Evolutionary conservation across 2,888 invertebrate species (phyloP).

Genomic region (Stenodema calcarata): DNA sequence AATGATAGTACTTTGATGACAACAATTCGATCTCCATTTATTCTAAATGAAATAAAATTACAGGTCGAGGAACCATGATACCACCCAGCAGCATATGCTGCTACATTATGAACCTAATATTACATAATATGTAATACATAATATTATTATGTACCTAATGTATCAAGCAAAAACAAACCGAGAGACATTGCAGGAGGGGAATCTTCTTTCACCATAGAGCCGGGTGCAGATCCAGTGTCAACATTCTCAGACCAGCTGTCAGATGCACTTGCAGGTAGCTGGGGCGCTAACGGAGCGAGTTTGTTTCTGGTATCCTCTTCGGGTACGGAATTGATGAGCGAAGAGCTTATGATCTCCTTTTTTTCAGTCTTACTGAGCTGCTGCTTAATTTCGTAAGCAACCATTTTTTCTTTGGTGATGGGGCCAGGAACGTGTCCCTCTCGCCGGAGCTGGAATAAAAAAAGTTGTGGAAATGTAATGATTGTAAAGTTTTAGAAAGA

Average conservation of each 20-base stretch:
- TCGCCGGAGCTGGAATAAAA: slow-evolving; percentile 31
- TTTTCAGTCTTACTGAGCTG: slow-evolving; percentile 29
- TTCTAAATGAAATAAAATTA: too few relatives aligned
- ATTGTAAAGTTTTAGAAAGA: too few relatives aligned
- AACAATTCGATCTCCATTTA: too few relatives aligned
- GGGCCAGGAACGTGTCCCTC: slow-evolving; percentile 67
- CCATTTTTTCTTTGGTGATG: slow-evolving; percentile 68
- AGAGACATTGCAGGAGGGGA: not conserved
- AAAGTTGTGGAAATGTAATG: too few relatives aligned
- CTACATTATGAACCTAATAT: too few relatives aligned
- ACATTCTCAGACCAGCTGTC: slow-evolving; percentile 3
- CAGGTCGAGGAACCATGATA: too few relatives aligned
- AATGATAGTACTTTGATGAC: too few relatives aligned
- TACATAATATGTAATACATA: too few relatives aligned
- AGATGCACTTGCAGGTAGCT: not conserved
- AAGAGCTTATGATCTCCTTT: slow-evolving; percentile 23
- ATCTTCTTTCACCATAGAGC: slow-evolving; percentile 17
- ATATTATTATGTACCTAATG: too few relatives aligned
- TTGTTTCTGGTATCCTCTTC: slow-evolving; percentile 23
- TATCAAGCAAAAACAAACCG: not conserved
- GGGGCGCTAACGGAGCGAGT: not conserved
- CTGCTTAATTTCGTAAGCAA: slow-evolving; percentile 59
- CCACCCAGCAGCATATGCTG: too few relatives aligned
- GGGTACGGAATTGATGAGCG: slow-evolving; percentile 24
- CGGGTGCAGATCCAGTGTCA: not conserved